These are phyloP conservation scores for Macrosiphum euphorbiae DNA, from an alignment of 2,888 invertebrate species.

Conservation along the genomic window DNA sequence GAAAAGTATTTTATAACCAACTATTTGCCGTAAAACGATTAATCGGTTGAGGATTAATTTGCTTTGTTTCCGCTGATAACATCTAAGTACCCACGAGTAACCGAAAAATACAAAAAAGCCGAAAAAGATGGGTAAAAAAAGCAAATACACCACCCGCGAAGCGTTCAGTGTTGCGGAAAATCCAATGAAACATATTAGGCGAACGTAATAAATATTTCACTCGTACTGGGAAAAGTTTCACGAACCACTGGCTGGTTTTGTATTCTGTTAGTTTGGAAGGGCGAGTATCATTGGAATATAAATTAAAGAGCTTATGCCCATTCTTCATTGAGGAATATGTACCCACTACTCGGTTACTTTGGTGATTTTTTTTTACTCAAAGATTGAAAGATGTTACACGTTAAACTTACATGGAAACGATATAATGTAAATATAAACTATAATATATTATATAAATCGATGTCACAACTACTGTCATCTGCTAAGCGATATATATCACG, in stretches of 20 bases:
- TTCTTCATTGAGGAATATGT: not conserved
- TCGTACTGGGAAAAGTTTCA: constrained; percentile 16
- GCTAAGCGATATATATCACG: not conserved
- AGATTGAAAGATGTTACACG: not conserved
- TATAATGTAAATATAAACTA: not conserved
- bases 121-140: not conserved
- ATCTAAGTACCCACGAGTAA: not conserved
- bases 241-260: not conserved
- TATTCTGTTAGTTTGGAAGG: constrained; percentile 12
- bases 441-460: not conserved
- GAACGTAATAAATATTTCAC: constrained; percentile 26
- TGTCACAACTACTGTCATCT: not conserved
- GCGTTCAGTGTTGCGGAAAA: constrained; percentile 30
- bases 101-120: not conserved
- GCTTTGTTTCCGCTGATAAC: not conserved
- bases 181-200: constrained; percentile 43
- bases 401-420: not conserved
- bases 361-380: not conserved
- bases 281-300: not conserved
- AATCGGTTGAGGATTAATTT: not conserved
- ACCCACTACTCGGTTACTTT: not conserved
- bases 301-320: constrained; percentile 1
- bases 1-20: not conserved
- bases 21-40: not conserved
- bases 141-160: not conserved